Evolutionary conservation across 2,797 vertebrate species (phyloP).

Genomic region (Halcyon chelicuti): DNA sequence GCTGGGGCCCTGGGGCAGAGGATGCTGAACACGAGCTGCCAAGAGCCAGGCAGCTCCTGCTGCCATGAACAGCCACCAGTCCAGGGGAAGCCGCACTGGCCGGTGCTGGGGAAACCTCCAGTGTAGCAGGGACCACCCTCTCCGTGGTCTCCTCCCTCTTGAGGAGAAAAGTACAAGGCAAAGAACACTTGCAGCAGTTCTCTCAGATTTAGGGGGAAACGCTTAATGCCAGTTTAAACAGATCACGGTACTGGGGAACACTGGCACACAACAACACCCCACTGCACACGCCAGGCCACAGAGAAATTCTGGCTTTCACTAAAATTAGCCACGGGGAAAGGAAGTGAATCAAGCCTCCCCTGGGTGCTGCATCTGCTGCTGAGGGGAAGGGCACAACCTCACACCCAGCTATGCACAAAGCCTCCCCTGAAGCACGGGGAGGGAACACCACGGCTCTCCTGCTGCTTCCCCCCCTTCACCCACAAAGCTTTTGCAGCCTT

Average conservation of each 20-base stretch:
- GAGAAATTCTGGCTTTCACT: not conserved
- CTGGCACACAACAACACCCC: not conserved
- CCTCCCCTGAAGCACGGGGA: not conserved
- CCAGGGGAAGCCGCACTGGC: not conserved
- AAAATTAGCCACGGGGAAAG: not conserved
- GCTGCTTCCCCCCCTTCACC: not conserved
- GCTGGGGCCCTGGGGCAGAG: not conserved
- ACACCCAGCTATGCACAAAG: not conserved
- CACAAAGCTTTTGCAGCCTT: not conserved
- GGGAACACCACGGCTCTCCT: not conserved
- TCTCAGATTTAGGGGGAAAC: fast-evolving
- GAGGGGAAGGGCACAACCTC: not conserved
- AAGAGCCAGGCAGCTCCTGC: not conserved
- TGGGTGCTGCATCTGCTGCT: not conserved
- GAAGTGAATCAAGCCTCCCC: not conserved
- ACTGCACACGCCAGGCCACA: not conserved
- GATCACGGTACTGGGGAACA: not conserved
- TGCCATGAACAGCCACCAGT: not conserved
- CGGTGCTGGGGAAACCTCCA: not conserved
- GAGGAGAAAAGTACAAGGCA: not conserved
- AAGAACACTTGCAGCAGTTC: not conserved
- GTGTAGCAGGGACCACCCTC: not conserved
- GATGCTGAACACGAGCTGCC: not conserved
- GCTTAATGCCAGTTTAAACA: not conserved
- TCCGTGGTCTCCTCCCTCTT: fast-evolving